Evolutionary conservation across 2,888 invertebrate genomes (phyloP), one percentile per base, ranked within the genome.

Genomic region (Fragum fragum): DNA sequence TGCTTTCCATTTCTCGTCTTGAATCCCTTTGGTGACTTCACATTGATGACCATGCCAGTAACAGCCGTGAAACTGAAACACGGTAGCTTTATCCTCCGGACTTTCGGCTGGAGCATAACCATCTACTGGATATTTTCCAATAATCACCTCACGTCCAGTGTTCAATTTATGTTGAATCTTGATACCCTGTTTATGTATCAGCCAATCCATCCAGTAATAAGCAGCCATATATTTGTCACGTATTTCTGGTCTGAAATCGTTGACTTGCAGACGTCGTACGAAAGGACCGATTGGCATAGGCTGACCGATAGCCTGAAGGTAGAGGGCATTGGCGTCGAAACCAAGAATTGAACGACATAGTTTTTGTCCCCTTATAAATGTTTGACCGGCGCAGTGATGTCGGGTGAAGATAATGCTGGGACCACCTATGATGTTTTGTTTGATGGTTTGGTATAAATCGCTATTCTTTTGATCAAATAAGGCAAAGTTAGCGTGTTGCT

Each of bases 311-410:
- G 76, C 77, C 26, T 74, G 57, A 5, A 84, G 53, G 63, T 87
- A 84, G 6, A 86, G 66, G 9, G 87, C 82, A 74, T 85, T 85
- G 53, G 83, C 85, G 59, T 87, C 83, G 47, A 77, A 87, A 0
- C 83, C 83, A 6, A 83, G 70, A 53, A 85, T 81, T 7, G 79
- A 57, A 6, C 55, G 28, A 61, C 81, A 85, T 16, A 53, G 36
- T 63, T 84, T 81, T 18, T 77, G 39, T 14, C 71, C 76, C 47
- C 82, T 16, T 0, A 87, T 81, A 9, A 6, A 52, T 6, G 84
- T 84, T 42, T 70, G 29, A n/a, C 79, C 79, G 5, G 72, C 73
- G n/a, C 57, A 21, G 36, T 74, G 71, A 39, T 85, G 70, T 23
- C 84, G 42, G 2, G 77, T 78, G n/a, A 81, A 75, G 1, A 81